phyloP scores from a whole-genome alignment of 2,888 invertebrate genomes.

The Petrolisthes cinctipes region DNA sequence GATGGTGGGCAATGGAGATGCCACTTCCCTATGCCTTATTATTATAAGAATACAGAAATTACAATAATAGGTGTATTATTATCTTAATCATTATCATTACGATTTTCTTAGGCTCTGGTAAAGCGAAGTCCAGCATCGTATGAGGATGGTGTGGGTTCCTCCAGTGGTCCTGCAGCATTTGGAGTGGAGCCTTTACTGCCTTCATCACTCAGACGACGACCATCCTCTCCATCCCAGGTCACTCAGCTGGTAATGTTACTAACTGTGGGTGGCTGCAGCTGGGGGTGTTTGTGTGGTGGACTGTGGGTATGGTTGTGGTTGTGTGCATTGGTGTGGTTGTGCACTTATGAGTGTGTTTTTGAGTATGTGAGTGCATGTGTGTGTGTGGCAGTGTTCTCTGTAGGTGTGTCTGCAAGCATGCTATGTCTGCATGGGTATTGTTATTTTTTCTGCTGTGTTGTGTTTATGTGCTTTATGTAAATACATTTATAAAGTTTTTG shows the following conservation, averaged over 20 bases:
- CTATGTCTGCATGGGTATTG: neutral
- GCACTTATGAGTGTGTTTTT: neutral
- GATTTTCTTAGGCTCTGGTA: constrained; percentile 72
- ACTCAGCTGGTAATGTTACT: constrained; percentile 41
- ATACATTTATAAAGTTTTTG: too few species aligned
- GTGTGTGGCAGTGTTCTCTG: neutral
- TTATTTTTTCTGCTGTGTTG: too few species aligned
- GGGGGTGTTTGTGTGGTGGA: neutral
- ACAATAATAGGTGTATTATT: too few species aligned
- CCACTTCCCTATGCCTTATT: too few species aligned
- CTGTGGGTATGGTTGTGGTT: neutral
- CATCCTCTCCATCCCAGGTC: constrained; percentile 72
- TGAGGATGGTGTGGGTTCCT: constrained; percentile 67
- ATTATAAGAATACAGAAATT: too few species aligned
- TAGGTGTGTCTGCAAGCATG: neutral
- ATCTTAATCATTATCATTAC: neutral
- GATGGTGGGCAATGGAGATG: too few species aligned
- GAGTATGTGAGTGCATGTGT: neutral
- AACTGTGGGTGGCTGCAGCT: neutral
- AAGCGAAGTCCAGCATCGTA: constrained; percentile 76
- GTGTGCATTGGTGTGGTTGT: neutral
- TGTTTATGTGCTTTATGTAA: too few species aligned
- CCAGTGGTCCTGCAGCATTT: constrained; percentile 69
- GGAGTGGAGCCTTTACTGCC: constrained; percentile 74
- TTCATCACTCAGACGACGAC: constrained; percentile 76